Percentiles rank a stretch among this genome's conserved stretches.
Evolutionary conservation across 1,140 invertebrate species (phyloP).

Genomic region (Zaprionus vittiger): DNA sequence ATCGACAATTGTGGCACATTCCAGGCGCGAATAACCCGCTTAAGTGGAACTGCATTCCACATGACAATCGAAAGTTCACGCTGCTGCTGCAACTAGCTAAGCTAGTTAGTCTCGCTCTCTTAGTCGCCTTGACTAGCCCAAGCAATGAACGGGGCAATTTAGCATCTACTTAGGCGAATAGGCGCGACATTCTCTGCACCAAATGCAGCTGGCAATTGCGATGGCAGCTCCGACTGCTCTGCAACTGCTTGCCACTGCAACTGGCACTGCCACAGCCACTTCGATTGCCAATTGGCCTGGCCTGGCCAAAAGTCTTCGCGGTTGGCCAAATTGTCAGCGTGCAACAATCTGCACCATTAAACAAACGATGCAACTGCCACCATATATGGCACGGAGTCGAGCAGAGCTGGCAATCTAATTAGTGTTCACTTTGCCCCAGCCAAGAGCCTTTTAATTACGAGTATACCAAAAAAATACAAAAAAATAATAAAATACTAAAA

Average conservation of each 20-base stretch:
- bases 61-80: conserved; percentile 29
- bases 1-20: conserved; percentile 1
- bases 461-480: conserved; percentile 37
- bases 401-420: conserved; percentile 78
- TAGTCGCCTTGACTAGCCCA: conserved; percentile 2
- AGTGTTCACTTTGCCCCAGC: conserved; percentile 62
- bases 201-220: conserved; percentile 43
- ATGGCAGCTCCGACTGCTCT: background rate
- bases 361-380: conserved; percentile 73
- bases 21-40: background rate
- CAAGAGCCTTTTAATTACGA: conserved; percentile 73
- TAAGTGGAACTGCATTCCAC: conserved; percentile 23
- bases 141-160: conserved; percentile 24
- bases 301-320: conserved; percentile 39
- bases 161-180: conserved; percentile 36
- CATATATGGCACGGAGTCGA: conserved; percentile 57
- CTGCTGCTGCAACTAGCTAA: background rate
- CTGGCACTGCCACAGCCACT: conserved; percentile 30
- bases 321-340: conserved; percentile 72
- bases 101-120: conserved; percentile 2
- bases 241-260: conserved; percentile 28
- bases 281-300: conserved; percentile 32
- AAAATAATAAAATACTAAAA: background rate
- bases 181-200: conserved; percentile 50
- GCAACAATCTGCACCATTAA: conserved; percentile 80